A percentile compares a stretch with the other conserved stretches of the same genome.
These are phyloP conservation scores for Mythimna vitellina DNA, from an alignment of 2,888 invertebrate species.

Conservation along the genomic window DNA sequence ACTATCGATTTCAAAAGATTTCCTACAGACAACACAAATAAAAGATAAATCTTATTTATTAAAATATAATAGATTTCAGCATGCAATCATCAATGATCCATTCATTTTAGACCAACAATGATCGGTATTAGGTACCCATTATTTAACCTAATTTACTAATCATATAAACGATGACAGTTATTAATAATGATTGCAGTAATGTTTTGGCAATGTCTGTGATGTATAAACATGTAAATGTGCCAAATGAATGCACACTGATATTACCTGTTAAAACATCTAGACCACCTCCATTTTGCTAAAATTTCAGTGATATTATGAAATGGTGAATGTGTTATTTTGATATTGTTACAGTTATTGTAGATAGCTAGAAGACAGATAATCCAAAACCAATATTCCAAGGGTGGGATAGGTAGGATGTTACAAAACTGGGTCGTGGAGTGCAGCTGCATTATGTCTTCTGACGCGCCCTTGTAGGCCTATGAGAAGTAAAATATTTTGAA, in stretches of 20 bases:
- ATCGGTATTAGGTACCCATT: not conserved
- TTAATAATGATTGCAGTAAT: conserved; percentile 27
- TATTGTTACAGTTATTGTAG: not conserved
- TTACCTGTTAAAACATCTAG: not conserved
- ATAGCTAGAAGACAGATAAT: no score
- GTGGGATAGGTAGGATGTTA: no score
- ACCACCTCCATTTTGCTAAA: not conserved
- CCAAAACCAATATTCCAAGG: no score
- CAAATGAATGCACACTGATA: conserved; percentile 19
- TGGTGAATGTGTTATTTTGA: not conserved
- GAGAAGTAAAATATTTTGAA: no score
- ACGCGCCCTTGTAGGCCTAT: no score
- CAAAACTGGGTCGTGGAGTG: no score
- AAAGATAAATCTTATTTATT: no score
- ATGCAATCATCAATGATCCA: not conserved
- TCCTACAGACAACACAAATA: no score
- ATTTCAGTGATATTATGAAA: not conserved
- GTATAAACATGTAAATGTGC: not conserved
- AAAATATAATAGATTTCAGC: not conserved
- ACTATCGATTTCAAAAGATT: no score
- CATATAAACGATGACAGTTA: conserved; percentile 4
- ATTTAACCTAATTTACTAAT: conserved; percentile 22
- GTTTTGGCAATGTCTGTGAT: conserved; percentile 32
- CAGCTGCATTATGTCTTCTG: no score
- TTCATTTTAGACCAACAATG: conserved; percentile 18